Base-by-base conservation (phyloP, 2,888 invertebrate species). In the Rhabditoides inermis region DNA sequence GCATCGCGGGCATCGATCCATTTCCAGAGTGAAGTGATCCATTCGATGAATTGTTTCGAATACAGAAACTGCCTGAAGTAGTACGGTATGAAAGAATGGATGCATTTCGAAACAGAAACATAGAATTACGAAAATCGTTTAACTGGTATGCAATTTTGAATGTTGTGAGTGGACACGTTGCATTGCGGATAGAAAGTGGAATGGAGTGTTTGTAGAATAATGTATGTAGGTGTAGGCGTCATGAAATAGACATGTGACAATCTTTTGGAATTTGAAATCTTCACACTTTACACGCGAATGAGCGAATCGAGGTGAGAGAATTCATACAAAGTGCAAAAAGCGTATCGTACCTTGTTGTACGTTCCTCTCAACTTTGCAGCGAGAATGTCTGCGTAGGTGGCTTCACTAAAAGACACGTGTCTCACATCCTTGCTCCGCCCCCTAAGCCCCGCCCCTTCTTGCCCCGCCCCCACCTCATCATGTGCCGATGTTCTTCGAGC, bases 1-100 rank as follows among this genome's bases (percentile, higher is more conserved):
- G 52, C 75, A 75, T 5, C 69, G 55, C 2, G 75, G 75, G 44
- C 75, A 75, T 40, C 58, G 54, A 12, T 66, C 67, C 27, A 72
- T 25, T 30, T 75, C 74, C 5, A 68, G 63, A 12, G 69, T 56
- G 50, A 75, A 75, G 45, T 75, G 75, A 46, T 75, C 75, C 60
- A 70, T 63, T 37, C 56, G 51, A 42, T 74, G 74, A 42, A 74
- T 74, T 1, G 69, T 65, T 45, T 70, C 63, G 54, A 75, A 75
- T 2, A 71, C 73, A 26, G 60, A 59, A 4, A 69, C 72, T 20
- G 69, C 63, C 68, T 70, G 52, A 56, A 66, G 55, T 10, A 20
- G 25, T 7, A 26, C 18, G 6, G n/a, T 22, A 40, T 4, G 7
- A 18, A 7, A n/a, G n/a, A n/a, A n/a, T n/a, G n/a, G n/a, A n/a